Conservation (phyloP, 2,888 invertebrate genomes). For the Druceiella hillmani region DNA sequence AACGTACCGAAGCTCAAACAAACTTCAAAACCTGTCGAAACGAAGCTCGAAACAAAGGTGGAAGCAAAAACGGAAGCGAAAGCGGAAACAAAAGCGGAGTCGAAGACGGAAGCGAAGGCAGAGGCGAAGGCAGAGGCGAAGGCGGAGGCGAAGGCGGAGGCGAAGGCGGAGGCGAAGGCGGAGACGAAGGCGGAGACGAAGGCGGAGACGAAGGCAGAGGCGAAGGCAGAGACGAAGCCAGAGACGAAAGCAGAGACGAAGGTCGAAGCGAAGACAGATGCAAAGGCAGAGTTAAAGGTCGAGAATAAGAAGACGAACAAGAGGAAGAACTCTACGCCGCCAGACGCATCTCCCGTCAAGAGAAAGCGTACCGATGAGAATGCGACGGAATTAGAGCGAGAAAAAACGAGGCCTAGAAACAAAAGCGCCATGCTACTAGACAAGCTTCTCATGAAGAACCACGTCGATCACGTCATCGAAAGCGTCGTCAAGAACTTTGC, state of each 20-base stretch:
- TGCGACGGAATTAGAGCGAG: conserved; percentile 14
- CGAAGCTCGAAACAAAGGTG: conserved; percentile 30
- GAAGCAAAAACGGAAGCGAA: conserved; percentile 28
- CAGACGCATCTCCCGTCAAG: conserved; percentile 28
- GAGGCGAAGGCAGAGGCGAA: conserved; percentile 36
- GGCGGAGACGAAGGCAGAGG: conserved; percentile 34
- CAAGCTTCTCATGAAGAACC: conserved; percentile 52
- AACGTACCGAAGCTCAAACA: conserved; percentile 36
- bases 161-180: conserved; percentile 32
- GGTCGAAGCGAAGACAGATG: conserved; percentile 27
- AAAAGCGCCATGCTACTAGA: conserved; percentile 51
- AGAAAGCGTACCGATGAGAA: conserved; percentile 25
- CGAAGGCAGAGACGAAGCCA: conserved; percentile 30
- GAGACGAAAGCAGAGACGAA: conserved; percentile 34
- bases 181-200: conserved; percentile 40
- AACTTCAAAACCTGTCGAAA: conserved; percentile 29
- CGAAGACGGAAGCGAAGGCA: conserved; percentile 32
- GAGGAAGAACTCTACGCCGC: conserved; percentile 27
- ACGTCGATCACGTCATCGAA: conserved; percentile 49
- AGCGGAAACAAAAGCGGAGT: conserved; percentile 31
- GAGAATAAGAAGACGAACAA: conserved; percentile 22
- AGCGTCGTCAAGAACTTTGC: conserved; percentile 30
- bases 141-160: conserved; percentile 29
- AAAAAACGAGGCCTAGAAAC: conserved; percentile 31
- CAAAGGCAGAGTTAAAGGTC: conserved; percentile 23